These are phyloP conservation scores for Oegoconia quadripuncta DNA, from an alignment of 2,888 invertebrate genomes.

Conservation along the genomic window DNA sequence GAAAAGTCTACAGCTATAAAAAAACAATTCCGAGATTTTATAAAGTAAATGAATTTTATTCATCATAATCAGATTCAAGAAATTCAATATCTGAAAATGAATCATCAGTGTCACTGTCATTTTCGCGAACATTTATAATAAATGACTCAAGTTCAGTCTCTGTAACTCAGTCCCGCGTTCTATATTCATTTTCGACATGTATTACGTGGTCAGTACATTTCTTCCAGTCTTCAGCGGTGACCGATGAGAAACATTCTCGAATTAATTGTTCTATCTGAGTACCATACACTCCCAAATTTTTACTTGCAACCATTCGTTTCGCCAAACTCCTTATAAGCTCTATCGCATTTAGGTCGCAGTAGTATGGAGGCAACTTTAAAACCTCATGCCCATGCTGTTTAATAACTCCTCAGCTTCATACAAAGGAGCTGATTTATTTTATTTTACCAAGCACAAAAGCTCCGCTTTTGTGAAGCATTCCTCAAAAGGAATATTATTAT, in stretches of 20 bases:
- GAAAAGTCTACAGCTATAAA: too few species aligned
- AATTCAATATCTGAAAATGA: too few species aligned
- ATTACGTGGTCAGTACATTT: constrained; percentile 2
- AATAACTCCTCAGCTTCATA: constrained; percentile 5
- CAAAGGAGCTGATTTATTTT: constrained; percentile 1
- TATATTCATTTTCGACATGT: constrained; percentile 5
- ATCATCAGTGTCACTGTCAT: too few species aligned
- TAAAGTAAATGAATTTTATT: too few species aligned
- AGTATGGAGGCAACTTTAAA: constrained; percentile 3
- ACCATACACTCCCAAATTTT: constrained; percentile 4
- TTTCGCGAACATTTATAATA: too few species aligned
- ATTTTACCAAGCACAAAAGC: constrained; percentile 10
- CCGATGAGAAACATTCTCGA: constrained; percentile 1
- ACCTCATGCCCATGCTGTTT: constrained; percentile 1
- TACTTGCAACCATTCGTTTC: constrained; percentile 4
- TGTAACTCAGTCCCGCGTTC: too few species aligned
- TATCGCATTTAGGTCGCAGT: constrained; percentile 7
- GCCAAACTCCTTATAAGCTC: constrained; percentile 6
- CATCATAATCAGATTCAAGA: too few species aligned
- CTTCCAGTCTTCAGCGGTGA: constrained; percentile 3
- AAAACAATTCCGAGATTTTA: too few species aligned
- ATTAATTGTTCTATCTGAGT: background rate
- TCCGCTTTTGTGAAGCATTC: constrained; percentile 8
- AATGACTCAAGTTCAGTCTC: too few species aligned
- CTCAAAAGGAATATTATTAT: constrained; percentile 10